Conservation (phyloP, 2,113 vertebrate species). For the Myrmecobius fasciatus region DNA sequence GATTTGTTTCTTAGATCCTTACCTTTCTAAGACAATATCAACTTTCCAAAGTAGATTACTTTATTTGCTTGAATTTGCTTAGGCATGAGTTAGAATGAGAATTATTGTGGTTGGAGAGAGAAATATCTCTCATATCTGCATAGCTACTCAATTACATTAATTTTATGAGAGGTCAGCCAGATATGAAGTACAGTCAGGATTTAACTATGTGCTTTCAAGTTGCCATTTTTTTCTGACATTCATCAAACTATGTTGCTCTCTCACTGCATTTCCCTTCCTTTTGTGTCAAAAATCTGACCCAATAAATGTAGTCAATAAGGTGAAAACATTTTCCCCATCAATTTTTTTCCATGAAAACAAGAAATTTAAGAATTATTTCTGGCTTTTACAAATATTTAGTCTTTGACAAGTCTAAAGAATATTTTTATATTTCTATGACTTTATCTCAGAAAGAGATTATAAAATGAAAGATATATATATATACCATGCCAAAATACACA, state of each 20-base stretch:
- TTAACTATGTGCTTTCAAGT: background rate
- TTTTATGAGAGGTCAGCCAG: background rate
- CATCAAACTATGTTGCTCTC: background rate
- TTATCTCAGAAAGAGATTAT: constrained; percentile 47
- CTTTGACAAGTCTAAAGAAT: constrained; percentile 55
- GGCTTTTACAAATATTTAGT: constrained; percentile 40
- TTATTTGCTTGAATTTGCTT: background rate
- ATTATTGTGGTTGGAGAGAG: background rate
- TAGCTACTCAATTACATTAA: background rate
- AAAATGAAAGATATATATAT: constrained; percentile 45
- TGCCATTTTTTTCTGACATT: constrained; percentile 32
- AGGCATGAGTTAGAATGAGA: background rate
- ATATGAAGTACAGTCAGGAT: background rate
- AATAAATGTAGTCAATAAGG: constrained; percentile 50
- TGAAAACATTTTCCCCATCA: constrained; percentile 21
- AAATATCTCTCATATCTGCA: background rate
- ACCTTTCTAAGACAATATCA: background rate
- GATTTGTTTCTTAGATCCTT: background rate
- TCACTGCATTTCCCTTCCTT: background rate
- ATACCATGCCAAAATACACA: constrained; percentile 14
- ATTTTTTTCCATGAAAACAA: constrained; percentile 44
- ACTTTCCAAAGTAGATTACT: background rate
- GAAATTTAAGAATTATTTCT: constrained; percentile 28
- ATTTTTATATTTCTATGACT: constrained; percentile 49
- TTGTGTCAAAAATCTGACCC: constrained; percentile 1